Evolutionary conservation across 2,113 vertebrate species (phyloP).

Genomic region (Heterochromis multidens): DNA sequence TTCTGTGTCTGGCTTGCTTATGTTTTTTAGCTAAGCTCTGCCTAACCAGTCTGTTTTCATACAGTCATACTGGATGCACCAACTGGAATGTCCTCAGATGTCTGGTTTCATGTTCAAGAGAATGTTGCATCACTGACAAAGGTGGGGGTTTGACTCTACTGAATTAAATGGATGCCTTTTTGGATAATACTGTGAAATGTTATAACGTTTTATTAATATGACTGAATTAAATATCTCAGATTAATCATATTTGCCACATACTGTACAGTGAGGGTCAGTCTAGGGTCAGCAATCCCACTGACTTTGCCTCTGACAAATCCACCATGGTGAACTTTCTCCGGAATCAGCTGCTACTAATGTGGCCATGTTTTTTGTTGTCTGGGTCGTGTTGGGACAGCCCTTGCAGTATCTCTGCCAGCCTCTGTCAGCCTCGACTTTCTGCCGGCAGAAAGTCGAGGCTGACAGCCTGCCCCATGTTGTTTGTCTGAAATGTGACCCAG

Average conservation of each 20-base stretch:
- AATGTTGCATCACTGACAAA: conserved; percentile 71
- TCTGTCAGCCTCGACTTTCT: conserved; percentile 21
- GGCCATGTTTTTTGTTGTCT: conserved; percentile 12
- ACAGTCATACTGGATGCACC: conserved; percentile 79
- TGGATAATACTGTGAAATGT: neutral
- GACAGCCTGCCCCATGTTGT: conserved; percentile 65
- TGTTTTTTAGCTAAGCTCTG: neutral
- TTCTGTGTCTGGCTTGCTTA: neutral
- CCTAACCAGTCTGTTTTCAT: neutral
- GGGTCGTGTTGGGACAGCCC: conserved; percentile 19
- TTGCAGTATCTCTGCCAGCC: conserved; percentile 44
- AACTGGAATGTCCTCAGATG: conserved; percentile 78
- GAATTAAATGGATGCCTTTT: neutral
- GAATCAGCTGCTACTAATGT: neutral
- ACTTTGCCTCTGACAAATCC: neutral
- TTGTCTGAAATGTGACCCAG: conserved; percentile 57
- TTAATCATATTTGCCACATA: neutral
- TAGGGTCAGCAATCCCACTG: neutral
- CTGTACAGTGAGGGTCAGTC: neutral
- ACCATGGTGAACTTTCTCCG: neutral
- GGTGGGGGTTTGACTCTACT: conserved; percentile 49
- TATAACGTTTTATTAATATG: neutral
- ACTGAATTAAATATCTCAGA: neutral
- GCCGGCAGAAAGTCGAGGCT: conserved; percentile 32
- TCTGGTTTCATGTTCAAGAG: conserved; percentile 79